Percentiles rank a stretch among this genome's conserved stretches.
Conservation (phyloP, 2,113 vertebrate species). For the Herpetotheres cachinnans region DNA sequence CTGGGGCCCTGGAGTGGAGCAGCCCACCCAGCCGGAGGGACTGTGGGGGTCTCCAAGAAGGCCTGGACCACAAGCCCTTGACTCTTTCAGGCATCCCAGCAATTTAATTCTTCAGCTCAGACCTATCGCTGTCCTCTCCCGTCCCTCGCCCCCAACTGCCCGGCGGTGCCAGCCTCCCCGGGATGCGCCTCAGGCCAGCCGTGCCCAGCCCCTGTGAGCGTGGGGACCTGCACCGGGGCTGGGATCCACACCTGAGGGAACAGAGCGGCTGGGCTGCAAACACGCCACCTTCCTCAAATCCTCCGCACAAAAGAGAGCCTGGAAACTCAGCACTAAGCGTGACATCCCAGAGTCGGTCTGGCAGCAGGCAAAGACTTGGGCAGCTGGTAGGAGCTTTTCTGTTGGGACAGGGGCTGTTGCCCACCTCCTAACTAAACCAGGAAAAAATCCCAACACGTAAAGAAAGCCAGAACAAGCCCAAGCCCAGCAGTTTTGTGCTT, state of each 20-base stretch:
- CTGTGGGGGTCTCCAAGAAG: neutral
- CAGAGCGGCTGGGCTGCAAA: neutral
- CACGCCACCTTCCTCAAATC: neutral
- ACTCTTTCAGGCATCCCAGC: neutral
- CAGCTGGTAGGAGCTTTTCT: neutral
- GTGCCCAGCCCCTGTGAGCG: fast-evolving
- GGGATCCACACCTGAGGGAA: neutral
- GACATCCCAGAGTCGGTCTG: fast-evolving
- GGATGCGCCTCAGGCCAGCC: neutral
- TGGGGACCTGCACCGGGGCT: neutral
- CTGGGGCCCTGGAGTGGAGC: neutral
- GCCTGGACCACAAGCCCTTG: neutral
- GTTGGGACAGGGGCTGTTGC: neutral
- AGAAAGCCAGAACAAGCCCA: neutral
- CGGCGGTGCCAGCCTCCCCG: fast-evolving
- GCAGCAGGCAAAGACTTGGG: fast-evolving
- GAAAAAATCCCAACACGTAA: neutral
- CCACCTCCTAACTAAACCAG: neutral
- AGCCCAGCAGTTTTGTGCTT: neutral
- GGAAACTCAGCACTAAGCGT: fast-evolving
- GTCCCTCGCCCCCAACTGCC: neutral
- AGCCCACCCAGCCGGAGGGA: neutral
- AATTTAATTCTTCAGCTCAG: neutral
- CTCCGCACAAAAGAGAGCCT: fast-evolving
- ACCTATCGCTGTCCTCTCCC: neutral